Evolutionary conservation across 1,140 invertebrate genomes (phyloP), one percentile per base, ranked within the genome.

Genomic region (Trigoniulus corallinus): DNA sequence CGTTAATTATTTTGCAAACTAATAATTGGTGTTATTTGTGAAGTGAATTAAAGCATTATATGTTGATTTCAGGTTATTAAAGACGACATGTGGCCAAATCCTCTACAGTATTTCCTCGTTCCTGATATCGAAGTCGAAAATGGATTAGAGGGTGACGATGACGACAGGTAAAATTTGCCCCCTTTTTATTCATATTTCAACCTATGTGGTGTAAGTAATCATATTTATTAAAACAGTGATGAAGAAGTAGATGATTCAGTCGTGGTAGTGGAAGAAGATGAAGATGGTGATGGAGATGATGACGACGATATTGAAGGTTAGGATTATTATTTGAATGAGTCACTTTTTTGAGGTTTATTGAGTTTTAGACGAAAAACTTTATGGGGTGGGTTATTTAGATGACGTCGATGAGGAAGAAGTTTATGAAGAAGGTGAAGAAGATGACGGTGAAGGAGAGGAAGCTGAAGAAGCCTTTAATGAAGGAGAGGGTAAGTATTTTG

Each of bases 61-160:
- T 50, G 53, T 12, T 40, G 50, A 24, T 53, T 55, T 47, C 53
- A 67, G 67, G 62, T 78, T 7, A 77, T 79, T 57, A 89, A 89
- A 68, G 87, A 89, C 64, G 86, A 89, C 62, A 77, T 92, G 63
- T 92, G 85, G 85, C 81, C 83, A 43, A 92, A 92, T 72, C 87
- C 87, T 50, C 72, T 92, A 51, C 85, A 88, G 69, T 89, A 88
- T 72, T 88, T 84, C 67, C 65, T 91, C 56, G 81, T 84, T 54
- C 80, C 82, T 54, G 82, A 84, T 64, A 77, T 81, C 59, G 80
- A 82, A 51, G 74, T 79, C 47, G 78, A 81, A 61, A 77, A 77
- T 61, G 74, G 72, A 10, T 66, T 74, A 15, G 74, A 75, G 25
- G 74, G 70, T 20, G 70, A 71, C 43, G 70, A 67, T 20, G 72